phyloP scores from a whole-genome alignment of 2,113 vertebrate genomes.

The Atlantisia rogersi region DNA sequence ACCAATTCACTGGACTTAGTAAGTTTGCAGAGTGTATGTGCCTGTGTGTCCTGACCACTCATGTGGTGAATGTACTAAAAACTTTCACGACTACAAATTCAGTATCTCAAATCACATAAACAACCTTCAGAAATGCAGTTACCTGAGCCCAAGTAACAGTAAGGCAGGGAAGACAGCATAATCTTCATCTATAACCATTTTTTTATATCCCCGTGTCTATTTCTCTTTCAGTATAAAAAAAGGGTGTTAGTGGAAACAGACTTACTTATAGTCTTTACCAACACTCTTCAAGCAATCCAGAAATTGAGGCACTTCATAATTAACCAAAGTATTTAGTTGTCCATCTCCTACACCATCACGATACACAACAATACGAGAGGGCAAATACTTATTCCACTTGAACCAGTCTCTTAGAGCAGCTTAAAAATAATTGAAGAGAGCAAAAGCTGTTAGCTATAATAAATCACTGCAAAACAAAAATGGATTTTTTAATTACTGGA shows the following conservation, averaged over 20 bases:
- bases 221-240: neutral
- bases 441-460: neutral
- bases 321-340: constrained; percentile 87
- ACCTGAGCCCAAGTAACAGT: neutral
- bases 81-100: neutral
- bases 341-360: constrained; percentile 95
- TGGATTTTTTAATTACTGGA: neutral
- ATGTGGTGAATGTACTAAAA: neutral
- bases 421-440: constrained; percentile 6
- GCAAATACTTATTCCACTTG: constrained; percentile 83
- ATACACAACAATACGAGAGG: constrained; percentile 90
- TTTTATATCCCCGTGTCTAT: neutral
- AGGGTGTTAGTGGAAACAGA: neutral
- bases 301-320: constrained; percentile 90
- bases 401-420: constrained; percentile 85
- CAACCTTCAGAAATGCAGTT: neutral
- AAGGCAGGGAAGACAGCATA: neutral
- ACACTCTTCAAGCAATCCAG: constrained; percentile 86
- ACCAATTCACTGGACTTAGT: neutral
- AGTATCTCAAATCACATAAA: neutral
- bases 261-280: constrained; percentile 86
- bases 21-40: neutral
- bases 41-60: rapidly evolving
- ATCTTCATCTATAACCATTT: neutral
- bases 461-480: neutral